Evolutionary conservation across 1,140 invertebrate genomes (phyloP).

Genomic region (Drosophila ironensis): DNA sequence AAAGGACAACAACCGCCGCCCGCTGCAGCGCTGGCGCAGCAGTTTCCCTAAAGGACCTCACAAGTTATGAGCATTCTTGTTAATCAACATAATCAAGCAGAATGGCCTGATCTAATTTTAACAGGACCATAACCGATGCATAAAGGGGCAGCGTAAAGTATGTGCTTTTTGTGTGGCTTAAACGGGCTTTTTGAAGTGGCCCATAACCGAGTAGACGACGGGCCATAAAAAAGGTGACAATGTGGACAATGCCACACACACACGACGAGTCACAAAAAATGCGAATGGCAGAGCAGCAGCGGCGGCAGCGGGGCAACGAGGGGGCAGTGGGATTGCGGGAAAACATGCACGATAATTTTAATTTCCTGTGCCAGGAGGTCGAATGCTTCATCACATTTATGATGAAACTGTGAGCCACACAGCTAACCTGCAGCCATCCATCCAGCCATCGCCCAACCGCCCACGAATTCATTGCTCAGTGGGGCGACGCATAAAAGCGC

Average conservation of each 20-base stretch:
- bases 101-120: constrained; percentile 33
- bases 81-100: constrained; percentile 30
- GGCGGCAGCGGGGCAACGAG: background rate
- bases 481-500: constrained; percentile 73
- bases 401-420: constrained; percentile 42
- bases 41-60: background rate
- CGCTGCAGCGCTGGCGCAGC: too few relatives aligned
- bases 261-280: background rate
- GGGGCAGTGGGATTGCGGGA: too few relatives aligned
- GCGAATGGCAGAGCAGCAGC: background rate
- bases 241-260: constrained; percentile 6
- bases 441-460: background rate
- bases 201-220: constrained; percentile 2
- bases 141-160: background rate
- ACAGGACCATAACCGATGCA: constrained; percentile 14
- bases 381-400: constrained; percentile 72
- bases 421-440: background rate
- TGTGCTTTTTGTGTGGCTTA: background rate
- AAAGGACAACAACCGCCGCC: too few relatives aligned
- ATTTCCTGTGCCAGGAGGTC: constrained; percentile 59
- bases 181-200: constrained; percentile 3
- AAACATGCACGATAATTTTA: constrained; percentile 67
- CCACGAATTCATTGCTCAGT: constrained; percentile 48
- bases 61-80: constrained; percentile 8
- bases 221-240: constrained; percentile 20